phyloP scores from a whole-genome alignment of 2,888 invertebrate species.

The Lumbricus terrestris region DNA sequence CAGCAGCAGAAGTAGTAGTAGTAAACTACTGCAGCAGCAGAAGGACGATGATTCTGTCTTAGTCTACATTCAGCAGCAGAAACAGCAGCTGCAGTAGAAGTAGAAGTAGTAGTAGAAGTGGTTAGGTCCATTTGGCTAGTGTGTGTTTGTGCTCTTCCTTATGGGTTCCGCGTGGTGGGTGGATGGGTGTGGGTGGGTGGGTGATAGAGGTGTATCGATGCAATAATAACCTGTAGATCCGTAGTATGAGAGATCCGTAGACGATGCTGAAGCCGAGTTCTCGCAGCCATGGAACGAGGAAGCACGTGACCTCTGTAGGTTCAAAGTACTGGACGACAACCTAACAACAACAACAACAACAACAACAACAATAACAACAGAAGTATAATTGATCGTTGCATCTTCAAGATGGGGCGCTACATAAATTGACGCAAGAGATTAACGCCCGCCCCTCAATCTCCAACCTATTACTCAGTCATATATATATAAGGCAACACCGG shows the following conservation, averaged over 20 bases:
- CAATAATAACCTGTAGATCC: slow-evolving; percentile 75
- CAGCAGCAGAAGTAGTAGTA: too few species aligned
- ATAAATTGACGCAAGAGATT: too few species aligned
- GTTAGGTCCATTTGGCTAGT: background rate
- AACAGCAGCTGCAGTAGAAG: background rate
- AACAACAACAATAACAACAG: background rate
- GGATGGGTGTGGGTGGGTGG: background rate
- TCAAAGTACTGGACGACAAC: slow-evolving; percentile 80
- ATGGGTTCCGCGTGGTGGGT: background rate
- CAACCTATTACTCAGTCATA: too few species aligned
- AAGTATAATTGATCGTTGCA: too few species aligned
- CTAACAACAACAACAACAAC: slow-evolving; percentile 60
- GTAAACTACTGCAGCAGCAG: too few species aligned
- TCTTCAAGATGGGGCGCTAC: too few species aligned
- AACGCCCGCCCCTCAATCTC: too few species aligned
- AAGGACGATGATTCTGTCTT: too few species aligned
- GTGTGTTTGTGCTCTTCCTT: too few species aligned
- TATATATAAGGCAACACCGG: too few species aligned
- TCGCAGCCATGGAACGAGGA: slow-evolving; percentile 85
- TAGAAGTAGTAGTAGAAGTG: background rate
- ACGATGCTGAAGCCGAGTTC: slow-evolving; percentile 89
- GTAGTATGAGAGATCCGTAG: slow-evolving; percentile 87
- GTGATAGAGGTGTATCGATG: background rate
- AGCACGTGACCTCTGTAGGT: slow-evolving; percentile 73
- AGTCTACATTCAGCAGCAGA: background rate